Evolutionary conservation across 2,888 invertebrate genomes (phyloP), one percentile per base, ranked within the genome.

Genomic region (Limnephilus auricula): DNA sequence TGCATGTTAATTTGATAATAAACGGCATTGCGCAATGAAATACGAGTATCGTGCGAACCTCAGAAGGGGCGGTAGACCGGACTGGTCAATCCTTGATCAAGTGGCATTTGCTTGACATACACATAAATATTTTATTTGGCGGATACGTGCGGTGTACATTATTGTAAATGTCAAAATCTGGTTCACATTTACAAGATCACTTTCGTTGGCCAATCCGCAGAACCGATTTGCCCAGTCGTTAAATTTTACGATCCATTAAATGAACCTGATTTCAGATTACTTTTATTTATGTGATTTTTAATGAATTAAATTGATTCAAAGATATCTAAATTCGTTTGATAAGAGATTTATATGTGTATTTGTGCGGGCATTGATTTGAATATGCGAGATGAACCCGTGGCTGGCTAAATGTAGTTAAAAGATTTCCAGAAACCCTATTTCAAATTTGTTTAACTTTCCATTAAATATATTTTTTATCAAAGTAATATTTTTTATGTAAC

Each of bases 91-190:
- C 92, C 92, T 91, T 92, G 93, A 89, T 88, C 93, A 93, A 93
- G 93, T 93, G 93, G 91, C 93, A 93, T 93, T 87, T 93, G 87
- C 91, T 65, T 90, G 92, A 85, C 89, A 79, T 50, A 40, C 34
- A 83, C 86, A 30, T 37, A 40, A 83, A 83, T 82, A 65, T 90
- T 82, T 90, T 83, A 86, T 86, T 89, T 89, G 79, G 89, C 89
- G 89, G 89, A 89, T 83, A 90, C 50, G 83, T 65, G 84, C 50
- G 37, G 78, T 84, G 45, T 45, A 79, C 78, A 50, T 90, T 90
- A 89, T 45, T 82, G 78, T 84, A 90, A 92, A 92, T 91, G 92
- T 90, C 92, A 91, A 91, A 89, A 92, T 92, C 92, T 92, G 92
- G 92, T 92, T 92, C 92, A 92, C 92, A 92, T 92, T 92, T 92